Evolutionary conservation across 2,888 invertebrate genomes (phyloP).

Genomic region (Netelia fuscicornis): DNA sequence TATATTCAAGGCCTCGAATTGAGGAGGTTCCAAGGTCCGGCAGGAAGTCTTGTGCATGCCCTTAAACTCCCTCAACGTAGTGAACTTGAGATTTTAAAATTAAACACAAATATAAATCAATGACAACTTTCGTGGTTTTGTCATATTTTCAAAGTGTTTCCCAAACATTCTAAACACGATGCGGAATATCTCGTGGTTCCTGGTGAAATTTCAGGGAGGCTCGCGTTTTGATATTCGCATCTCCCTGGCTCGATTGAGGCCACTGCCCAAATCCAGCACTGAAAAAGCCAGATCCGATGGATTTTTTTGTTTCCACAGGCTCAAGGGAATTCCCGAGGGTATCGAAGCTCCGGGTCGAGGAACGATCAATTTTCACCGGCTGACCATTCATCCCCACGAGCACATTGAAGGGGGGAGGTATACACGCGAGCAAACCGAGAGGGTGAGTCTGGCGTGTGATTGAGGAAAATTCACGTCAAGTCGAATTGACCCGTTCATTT

Average conservation of each 20-base stretch:
- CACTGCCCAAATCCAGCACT: constrained; percentile 21
- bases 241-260: background rate
- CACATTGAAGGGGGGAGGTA: constrained; percentile 50
- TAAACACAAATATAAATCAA: no score
- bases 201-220: constrained; percentile 26
- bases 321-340: constrained; percentile 46
- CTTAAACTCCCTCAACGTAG: no score
- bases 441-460: constrained; percentile 1
- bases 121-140: background rate
- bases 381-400: constrained; percentile 69
- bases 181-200: no score
- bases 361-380: constrained; percentile 71
- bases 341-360: constrained; percentile 34
- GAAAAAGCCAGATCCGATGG: constrained; percentile 31
- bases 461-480: constrained; percentile 38
- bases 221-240: constrained; percentile 14
- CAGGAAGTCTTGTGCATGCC: no score
- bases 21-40: background rate
- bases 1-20: background rate
- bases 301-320: constrained; percentile 44
- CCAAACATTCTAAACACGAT: no score
- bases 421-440: constrained; percentile 62
- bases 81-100: no score
- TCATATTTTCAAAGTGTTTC: no score
- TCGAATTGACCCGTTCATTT: constrained; percentile 30